Base-by-base conservation (phyloP, 2,113 vertebrate genomes). In the Nicator chloris region DNA sequence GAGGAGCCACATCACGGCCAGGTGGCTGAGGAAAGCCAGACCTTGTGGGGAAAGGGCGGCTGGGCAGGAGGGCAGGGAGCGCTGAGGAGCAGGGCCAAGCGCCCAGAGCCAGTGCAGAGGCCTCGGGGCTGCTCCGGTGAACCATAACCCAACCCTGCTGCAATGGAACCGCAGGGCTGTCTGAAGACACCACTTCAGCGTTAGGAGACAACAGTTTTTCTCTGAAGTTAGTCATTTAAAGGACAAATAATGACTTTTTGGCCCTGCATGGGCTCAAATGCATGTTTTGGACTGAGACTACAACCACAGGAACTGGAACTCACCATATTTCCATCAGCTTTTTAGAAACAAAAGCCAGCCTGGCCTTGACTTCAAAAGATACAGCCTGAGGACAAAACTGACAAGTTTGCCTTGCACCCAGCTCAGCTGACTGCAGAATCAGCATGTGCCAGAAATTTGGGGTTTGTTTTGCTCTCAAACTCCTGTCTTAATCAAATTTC, bases 91-190 rank as follows among this genome's bases (percentile, higher is more conserved):
- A 40, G 20, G 35, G 14, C 39, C 47, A 4, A 35, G 44, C 40
- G 7, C 15, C 8, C 54, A 51, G 44, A 9, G 28, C 11, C 18
- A 11, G 10, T 0, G 50, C 59, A 50, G 42, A 20, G 35, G n/a
- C 60, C 66, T 54, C 12, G 24, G 26, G 68, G 45, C 50, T 39
- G 28, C 37, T 40, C 39, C 6, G 24, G 22, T 31, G 50, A 47
- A 15, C 50, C 6, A 33, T 1, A 7, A 51, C 31, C 30, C 27
- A 71, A n/a, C 40, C 19, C n/a, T 2, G 6, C 28, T 14, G 28
- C 9, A 14, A 1, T 16, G 56, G 54, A 63, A 71, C 15, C 4
- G 2, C 51, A 27, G 16, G 1, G 18, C 3, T 15, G 44, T 5
- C 73, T 71, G 16, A 10, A 35, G 5, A 31, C 23, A 30, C 24